Evolutionary conservation across 2,888 invertebrate genomes (phyloP), one percentile per base, ranked within the genome.

Genomic region (Mamestra brassicae): DNA sequence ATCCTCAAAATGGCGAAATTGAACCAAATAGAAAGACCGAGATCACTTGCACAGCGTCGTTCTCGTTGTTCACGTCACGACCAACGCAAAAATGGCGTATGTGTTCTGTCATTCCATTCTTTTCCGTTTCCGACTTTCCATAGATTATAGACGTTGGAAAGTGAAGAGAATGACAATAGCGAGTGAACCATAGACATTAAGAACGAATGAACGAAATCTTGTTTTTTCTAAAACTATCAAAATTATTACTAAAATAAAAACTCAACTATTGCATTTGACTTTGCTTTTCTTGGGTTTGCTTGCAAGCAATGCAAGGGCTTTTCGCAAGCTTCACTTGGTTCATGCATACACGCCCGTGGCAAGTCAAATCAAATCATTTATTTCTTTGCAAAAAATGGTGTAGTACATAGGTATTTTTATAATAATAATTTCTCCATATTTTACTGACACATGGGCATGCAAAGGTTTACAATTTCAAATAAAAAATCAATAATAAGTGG

Each of bases 1-100:
- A 61, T 67, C 38, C 74, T 71, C 86, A 87, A 87, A 87, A 87
- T 87, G 87, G 87, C 87, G 87, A 66, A 73, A 15, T 62, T 61
- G 74, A 72, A 74, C 73, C 42, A 72, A 63, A 76, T 47, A 50
- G 69, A 86, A 75, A 65, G 80, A 76, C 8, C 71, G 74, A 80
- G 58, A 74, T 65, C 38, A 68, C 4, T 54, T 55, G 11, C 15
- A 50, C 34, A 66, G 64, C 50, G 69, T 57, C 55, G 50, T 67
- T 64, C 62, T 38, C 26, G 13, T 34, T 52, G 63, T 72, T 58
- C 78, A 45, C 57, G 13, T 34, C n/a, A n/a, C 42, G 13, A 47
- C 47, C 47, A 50, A 79, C 72, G 34, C 45, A 58, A 47, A 74
- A 74, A 80, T 74, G 74, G 52, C 58, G 80, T 58, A 5, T 15